Evolutionary conservation across 2,113 vertebrate species (phyloP).

Genomic region (Lampris incognitus): DNA sequence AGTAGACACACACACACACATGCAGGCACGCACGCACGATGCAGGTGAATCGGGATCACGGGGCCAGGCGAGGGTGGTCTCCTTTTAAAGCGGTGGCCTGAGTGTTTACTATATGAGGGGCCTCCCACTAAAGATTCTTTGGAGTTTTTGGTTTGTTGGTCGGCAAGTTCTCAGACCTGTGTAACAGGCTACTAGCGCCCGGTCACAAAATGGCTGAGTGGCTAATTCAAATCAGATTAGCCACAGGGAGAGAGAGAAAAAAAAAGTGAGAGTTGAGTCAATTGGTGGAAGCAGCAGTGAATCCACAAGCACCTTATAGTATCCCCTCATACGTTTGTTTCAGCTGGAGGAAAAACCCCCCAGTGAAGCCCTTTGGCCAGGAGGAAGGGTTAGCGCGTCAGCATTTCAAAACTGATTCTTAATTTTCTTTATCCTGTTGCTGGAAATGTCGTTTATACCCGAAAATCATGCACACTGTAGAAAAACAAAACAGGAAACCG

Average conservation of each 20-base stretch:
- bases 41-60: slow-evolving; percentile 46
- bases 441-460: no score
- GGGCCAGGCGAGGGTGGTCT: slow-evolving; percentile 64
- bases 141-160: slow-evolving; percentile 63
- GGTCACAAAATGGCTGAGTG: slow-evolving; percentile 17
- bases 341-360: no score
- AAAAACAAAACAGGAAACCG: no score
- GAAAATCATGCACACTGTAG: no score
- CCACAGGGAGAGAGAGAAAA: not conserved
- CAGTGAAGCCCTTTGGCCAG: no score
- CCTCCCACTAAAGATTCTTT: slow-evolving; percentile 61
- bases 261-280: not conserved
- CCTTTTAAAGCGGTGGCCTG: slow-evolving; percentile 56
- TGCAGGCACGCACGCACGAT: not conserved
- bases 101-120: slow-evolving; percentile 69
- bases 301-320: not conserved
- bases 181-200: slow-evolving; percentile 37
- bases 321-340: no score
- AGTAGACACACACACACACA: not conserved
- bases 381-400: no score
- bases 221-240: slow-evolving; percentile 46
- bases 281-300: not conserved
- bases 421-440: no score
- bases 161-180: slow-evolving; percentile 29
- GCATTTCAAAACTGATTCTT: no score